Evolutionary conservation across 2,113 vertebrate species (phyloP).

Genomic region (Mustela lutreola): DNA sequence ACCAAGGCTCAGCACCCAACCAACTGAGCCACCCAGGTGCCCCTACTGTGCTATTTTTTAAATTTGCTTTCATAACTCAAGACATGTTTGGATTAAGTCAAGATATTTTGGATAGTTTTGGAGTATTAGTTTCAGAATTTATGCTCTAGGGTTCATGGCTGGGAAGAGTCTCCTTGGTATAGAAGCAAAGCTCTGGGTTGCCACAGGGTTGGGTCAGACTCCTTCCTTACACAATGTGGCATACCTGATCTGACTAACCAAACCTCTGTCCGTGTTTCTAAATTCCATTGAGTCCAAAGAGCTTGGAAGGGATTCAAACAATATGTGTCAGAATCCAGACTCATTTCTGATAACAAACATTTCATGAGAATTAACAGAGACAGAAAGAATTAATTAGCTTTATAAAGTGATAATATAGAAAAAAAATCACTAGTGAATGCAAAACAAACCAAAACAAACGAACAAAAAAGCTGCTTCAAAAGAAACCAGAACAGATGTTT

Average conservation of each 20-base stretch:
- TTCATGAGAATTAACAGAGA: not conserved
- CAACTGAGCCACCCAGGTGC: not conserved
- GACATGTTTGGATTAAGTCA: not conserved
- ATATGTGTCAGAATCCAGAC: not conserved
- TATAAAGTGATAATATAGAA: not conserved
- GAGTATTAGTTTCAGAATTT: not conserved
- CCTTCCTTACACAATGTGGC: not conserved
- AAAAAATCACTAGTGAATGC: not conserved
- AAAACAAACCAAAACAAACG: not conserved
- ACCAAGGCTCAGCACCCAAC: not conserved
- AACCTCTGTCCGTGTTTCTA: not conserved
- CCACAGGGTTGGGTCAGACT: not conserved
- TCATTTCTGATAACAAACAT: not conserved
- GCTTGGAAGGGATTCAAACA: not conserved
- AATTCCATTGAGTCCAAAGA: not conserved
- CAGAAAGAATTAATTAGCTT: too few species aligned
- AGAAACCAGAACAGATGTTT: not conserved
- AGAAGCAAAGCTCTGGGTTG: fast-evolving
- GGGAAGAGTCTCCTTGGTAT: not conserved
- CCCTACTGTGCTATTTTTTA: not conserved
- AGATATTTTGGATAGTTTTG: not conserved
- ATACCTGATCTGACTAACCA: not conserved
- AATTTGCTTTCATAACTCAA: not conserved
- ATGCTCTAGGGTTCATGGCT: not conserved
- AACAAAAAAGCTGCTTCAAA: not conserved